Conservation (phyloP, 2,113 vertebrate species). For the Phylloscopus trochiloides region DNA sequence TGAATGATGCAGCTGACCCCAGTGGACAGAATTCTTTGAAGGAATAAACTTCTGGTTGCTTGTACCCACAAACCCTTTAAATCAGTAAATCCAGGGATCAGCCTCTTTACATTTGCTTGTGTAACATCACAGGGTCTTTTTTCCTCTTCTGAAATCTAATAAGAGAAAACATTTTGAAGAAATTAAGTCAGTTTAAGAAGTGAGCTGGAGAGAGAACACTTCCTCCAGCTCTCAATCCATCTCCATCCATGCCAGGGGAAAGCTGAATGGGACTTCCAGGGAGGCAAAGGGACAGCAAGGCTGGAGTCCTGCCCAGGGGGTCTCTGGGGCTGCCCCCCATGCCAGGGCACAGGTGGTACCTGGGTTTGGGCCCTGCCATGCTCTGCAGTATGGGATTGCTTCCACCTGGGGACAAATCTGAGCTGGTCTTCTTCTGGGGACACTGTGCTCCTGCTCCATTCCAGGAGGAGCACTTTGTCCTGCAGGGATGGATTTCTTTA, state of each 20-base stretch:
- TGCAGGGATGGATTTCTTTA: neutral
- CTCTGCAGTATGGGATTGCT: neutral
- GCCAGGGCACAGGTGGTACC: neutral
- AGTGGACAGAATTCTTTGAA: neutral
- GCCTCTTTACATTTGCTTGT: neutral
- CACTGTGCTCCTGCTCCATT: fast-evolving
- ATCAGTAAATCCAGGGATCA: neutral
- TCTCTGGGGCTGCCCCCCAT: neutral
- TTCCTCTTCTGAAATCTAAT: neutral
- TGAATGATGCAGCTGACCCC: neutral
- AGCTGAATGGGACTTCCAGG: neutral
- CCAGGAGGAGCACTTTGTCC: neutral
- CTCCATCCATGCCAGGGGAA: neutral
- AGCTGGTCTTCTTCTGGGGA: neutral
- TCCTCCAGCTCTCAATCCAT: neutral
- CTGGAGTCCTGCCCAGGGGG: neutral
- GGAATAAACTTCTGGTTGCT: neutral
- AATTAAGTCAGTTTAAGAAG: neutral
- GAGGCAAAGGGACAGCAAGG: neutral
- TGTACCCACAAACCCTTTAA: neutral
- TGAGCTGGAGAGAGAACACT: neutral
- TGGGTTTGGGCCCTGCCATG: neutral
- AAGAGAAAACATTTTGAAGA: neutral
- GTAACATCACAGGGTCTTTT: neutral
- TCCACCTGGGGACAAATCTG: no score